phyloP scores from a whole-genome alignment of 1,140 invertebrate genomes.

The Pectinophora gossypiella region DNA sequence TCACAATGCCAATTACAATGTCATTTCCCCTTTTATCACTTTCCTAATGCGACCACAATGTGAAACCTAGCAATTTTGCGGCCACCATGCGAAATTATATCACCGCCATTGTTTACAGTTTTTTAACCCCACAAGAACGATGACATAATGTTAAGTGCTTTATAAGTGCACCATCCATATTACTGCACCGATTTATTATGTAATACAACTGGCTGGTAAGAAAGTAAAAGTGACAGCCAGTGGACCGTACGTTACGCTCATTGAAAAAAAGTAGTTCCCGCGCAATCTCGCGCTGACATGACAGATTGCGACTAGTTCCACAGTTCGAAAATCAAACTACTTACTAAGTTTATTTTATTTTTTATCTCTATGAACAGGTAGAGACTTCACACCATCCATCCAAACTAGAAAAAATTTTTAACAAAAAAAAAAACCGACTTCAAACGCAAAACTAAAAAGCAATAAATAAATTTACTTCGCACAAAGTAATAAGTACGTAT shows the following conservation, averaged over 20 bases:
- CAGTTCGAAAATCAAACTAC: too few species aligned
- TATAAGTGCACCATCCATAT: slow-evolving; percentile 31
- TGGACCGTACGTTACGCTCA: slow-evolving; percentile 12
- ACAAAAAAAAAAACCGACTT: too few species aligned
- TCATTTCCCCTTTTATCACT: neutral
- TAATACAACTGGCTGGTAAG: slow-evolving; percentile 34
- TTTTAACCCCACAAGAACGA: slow-evolving; percentile 9
- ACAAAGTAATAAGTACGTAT: too few species aligned
- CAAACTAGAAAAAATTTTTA: too few species aligned
- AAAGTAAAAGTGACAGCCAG: slow-evolving; percentile 47
- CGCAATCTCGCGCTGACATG: slow-evolving; percentile 18
- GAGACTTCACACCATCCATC: too few species aligned
- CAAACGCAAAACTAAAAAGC: too few species aligned
- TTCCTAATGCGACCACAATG: neutral
- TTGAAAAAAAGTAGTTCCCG: slow-evolving; percentile 16
- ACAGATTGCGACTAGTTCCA: slow-evolving; percentile 11
- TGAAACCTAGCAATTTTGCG: neutral
- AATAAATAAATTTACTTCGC: too few species aligned
- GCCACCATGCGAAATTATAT: neutral
- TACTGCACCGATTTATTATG: slow-evolving; percentile 36
- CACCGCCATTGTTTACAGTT: slow-evolving; percentile 25
- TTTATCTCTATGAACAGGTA: too few species aligned
- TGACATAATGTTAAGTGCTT: slow-evolving; percentile 18
- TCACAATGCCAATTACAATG: too few species aligned
- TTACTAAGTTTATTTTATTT: too few species aligned